Percentiles rank a stretch among this genome's conserved stretches.
These are phyloP conservation scores for Tenthredo mesomela DNA, from an alignment of 2,888 invertebrate species.

Conservation along the genomic window DNA sequence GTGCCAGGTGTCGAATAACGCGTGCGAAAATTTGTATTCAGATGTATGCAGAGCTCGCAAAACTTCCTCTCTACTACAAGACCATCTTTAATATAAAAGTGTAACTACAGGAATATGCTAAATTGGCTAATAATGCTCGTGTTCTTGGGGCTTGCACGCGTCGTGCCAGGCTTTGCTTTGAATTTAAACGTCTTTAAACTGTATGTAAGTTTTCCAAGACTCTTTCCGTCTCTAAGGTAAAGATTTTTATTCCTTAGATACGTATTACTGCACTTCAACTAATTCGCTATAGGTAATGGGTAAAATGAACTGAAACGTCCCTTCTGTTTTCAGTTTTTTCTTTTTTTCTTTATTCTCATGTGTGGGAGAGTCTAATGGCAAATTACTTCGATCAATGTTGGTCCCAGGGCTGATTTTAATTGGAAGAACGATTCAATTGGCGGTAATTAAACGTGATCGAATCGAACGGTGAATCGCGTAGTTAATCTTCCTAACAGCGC, in stretches of 20 bases:
- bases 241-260: background rate
- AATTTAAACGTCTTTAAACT: conserved; percentile 51
- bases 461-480: conserved; percentile 17
- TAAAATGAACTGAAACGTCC: background rate
- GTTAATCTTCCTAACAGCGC: conserved; percentile 30
- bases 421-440: conserved; percentile 65
- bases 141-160: conserved; percentile 51
- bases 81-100: conserved; percentile 54
- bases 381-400: conserved; percentile 40
- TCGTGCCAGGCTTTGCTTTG: conserved; percentile 43
- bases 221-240: background rate
- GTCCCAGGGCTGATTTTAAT: conserved; percentile 61
- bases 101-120: conserved; percentile 56
- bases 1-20: conserved; percentile 55
- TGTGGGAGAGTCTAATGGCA: background rate
- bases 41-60: conserved; percentile 54
- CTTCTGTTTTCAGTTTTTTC: background rate
- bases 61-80: conserved; percentile 40
- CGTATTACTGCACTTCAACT: background rate
- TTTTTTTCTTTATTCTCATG: background rate
- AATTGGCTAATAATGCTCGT: conserved; percentile 55
- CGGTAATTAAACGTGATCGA: conserved; percentile 66
- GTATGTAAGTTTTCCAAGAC: conserved; percentile 12
- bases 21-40: conserved; percentile 54
- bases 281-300: background rate